Evolutionary conservation across 2,113 vertebrate genomes (phyloP), one percentile per base, ranked within the genome.

Genomic region (Reinhardtius hippoglossoides): DNA sequence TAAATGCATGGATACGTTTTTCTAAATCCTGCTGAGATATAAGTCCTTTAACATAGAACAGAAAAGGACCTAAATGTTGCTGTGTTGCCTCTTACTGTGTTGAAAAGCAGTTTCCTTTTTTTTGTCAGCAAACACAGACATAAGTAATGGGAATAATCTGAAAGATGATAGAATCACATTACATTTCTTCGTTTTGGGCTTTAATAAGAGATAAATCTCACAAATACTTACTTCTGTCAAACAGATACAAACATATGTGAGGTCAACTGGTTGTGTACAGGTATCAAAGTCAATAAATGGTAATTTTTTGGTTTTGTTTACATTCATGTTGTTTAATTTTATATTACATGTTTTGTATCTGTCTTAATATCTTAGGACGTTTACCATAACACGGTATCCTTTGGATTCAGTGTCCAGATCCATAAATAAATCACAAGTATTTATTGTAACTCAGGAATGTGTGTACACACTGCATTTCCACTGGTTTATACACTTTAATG

Each of bases 371-470:
- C 12, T 42, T 13, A 42, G 40, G 40, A 42, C 12, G 2, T 42
- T 57, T 24, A 18, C 24, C n/a, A 23, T 8, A 35, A 20, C 35
- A 62, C 23, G 6, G 16, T 2, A 21, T 48, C 1, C 14, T 8
- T 63, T 57, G 2, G 12, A 70, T 40, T 66, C 16, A 40, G 9
- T 26, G 40, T 24, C 8, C 5, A 27, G 23, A 50, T 50, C 15
- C 44, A 79, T 15, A 60, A 42, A 64, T 13, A 8, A 54, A 42
- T 65, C 16, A 9, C 9, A 62, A 48, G 13, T 60, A 63, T 50
- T 40, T 26, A 4, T 27, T 50, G 26, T 2, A 56, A 67, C 6
- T 52, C 26, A 59, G 26, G 37, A 3, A 60, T 26, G 42, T 21
- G 14, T 55, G 8, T 9, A 40, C 20, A 35, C 18, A 26, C 1